Evolutionary conservation across 23 tunicate genomes (phyloP), one percentile per base, ranked within the genome.

Genomic region (Corella eumyota): DNA sequence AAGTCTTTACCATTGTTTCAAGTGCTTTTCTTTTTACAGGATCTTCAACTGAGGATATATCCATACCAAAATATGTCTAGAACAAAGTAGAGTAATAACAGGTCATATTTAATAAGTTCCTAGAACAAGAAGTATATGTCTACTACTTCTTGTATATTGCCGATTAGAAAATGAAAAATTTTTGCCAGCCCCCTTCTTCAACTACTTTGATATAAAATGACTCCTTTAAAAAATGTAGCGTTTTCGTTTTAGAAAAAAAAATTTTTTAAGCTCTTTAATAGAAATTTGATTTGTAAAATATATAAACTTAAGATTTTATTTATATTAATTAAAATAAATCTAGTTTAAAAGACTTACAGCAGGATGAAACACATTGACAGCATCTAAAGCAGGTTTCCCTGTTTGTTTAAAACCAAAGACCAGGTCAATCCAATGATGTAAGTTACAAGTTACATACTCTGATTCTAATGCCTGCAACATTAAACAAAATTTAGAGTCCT

Each of bases 1-100:
- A 90, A 1, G 98, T 90, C 56, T 90, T 90, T 53, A 90, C 78
- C 98, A 90, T 90, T n/a, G 98, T 90, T 67, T 90, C 92, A 50
- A 90, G 61, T 7, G 98, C 98, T 30, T 55, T 75, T 6, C 98
- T 69, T 61, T 81, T 81, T 30, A 90, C 85, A 0, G 98, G 92
- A 36, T 90, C 98, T 21, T 69, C 79, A 20, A 74, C 84, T 19
- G 83, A 65, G 1, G 75, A 46, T 9, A 72, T 45, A 62, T 90
- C 92, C 77, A 75, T 69, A 1, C 98, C 98, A 58, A 90, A 90
- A 57, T 92, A 92, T 11, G 93, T 82, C 91, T 84, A 62, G 32
- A 70, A 58, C 9, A 27, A 25, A 13, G 65, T 59, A 24, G 58
- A 20, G 25, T 11, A 53, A 53, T 11, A 20, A 40, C 48, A 9